These are phyloP conservation scores for Astreopora myriophthalma DNA, from an alignment of 64 coral and sea anemone species.

Conservation along the genomic window DNA sequence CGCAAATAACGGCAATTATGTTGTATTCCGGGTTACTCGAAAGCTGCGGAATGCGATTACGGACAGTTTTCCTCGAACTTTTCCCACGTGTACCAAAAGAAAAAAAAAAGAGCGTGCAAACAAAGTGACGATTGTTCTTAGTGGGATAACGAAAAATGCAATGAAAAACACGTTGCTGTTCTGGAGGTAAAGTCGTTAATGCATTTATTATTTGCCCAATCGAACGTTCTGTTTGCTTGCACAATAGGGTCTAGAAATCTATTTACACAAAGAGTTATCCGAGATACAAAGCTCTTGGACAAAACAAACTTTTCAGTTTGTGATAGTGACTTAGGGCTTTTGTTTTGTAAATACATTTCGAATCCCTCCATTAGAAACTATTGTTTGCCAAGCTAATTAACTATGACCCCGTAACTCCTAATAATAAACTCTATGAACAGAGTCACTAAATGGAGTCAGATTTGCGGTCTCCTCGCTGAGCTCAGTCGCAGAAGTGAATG, in stretches of 20 bases:
- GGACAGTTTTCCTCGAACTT: background rate
- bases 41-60: background rate
- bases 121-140: background rate
- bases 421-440: constrained; percentile 5
- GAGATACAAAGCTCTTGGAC: background rate
- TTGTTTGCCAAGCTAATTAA: constrained; percentile 21
- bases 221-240: background rate
- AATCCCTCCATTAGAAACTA: constrained; percentile 11
- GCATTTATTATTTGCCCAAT: constrained; percentile 5
- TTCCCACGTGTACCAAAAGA: background rate
- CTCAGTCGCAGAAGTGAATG: background rate
- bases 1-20: background rate
- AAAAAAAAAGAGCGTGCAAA: background rate
- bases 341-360: constrained; percentile 49
- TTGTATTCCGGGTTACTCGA: background rate
- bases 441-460: constrained; percentile 20
- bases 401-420: constrained; percentile 41
- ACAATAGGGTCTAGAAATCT: constrained; percentile 10
- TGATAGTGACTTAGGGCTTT: background rate
- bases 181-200: background rate
- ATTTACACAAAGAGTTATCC: constrained; percentile 6
- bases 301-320: constrained; percentile 41
- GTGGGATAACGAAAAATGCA: background rate
- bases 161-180: constrained; percentile 13
- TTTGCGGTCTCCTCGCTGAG: background rate